phyloP scores from a whole-genome alignment of 2,113 vertebrate genomes.

The Megaceryle torquata region DNA sequence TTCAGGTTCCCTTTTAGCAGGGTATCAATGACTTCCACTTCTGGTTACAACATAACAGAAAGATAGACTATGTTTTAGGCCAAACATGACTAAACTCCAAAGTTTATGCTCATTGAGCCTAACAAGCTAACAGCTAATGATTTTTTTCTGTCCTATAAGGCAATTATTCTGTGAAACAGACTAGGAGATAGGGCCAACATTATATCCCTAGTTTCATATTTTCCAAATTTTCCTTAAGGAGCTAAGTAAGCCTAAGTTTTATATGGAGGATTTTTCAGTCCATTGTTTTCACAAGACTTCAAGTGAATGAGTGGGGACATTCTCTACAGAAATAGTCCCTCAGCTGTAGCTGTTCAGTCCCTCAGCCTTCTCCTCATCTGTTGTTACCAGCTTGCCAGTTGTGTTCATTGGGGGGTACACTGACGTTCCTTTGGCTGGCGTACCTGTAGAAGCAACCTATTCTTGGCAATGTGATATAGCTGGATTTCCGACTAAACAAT shows the following conservation, averaged over 20 bases:
- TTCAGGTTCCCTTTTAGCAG: neutral
- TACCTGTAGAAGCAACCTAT: neutral
- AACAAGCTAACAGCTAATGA: too few species aligned
- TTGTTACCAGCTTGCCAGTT: neutral
- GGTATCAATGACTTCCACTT: neutral
- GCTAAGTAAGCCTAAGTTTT: neutral
- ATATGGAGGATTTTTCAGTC: neutral
- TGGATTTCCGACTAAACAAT: neutral
- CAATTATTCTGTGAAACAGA: neutral
- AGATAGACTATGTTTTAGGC: neutral
- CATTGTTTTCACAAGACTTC: neutral
- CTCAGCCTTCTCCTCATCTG: neutral
- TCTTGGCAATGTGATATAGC: neutral
- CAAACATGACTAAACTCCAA: neutral
- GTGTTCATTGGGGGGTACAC: neutral
- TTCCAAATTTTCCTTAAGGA: neutral
- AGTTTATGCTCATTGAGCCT: neutral
- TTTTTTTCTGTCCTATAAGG: neutral
- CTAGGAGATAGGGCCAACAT: neutral
- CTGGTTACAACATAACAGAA: neutral
- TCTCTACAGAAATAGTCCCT: neutral
- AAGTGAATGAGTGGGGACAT: neutral
- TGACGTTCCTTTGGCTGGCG: neutral
- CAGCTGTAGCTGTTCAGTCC: neutral
- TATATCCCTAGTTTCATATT: neutral